phyloP scores from a whole-genome alignment of 2,888 invertebrate genomes.

The Ditula angustiorana region DNA sequence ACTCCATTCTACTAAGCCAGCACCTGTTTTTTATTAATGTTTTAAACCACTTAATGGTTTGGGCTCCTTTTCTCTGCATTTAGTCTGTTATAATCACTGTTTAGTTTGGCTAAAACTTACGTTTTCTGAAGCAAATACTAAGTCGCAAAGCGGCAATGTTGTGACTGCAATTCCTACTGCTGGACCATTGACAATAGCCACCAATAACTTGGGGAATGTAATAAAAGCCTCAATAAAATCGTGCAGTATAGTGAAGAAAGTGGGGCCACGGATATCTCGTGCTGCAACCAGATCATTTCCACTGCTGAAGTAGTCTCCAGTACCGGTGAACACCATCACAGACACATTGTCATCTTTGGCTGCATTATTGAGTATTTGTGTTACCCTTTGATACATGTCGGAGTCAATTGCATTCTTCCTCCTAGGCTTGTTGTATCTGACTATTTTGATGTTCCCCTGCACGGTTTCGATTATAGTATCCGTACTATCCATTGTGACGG shows the following conservation, averaged over 20 bases:
- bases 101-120: conserved; percentile 80
- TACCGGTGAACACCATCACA: conserved; percentile 91
- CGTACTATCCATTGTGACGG: conserved; percentile 46
- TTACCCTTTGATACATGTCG: conserved; percentile 88
- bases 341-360: conserved; percentile 87
- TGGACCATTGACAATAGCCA: conserved; percentile 97
- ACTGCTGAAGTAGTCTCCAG: conserved; percentile 93
- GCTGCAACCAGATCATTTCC: conserved; percentile 89
- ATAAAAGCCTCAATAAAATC: conserved; percentile 91
- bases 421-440: conserved; percentile 90
- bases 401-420: conserved; percentile 92
- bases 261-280: conserved; percentile 50
- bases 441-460: conserved; percentile 69
- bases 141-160: conserved; percentile 93
- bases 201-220: conserved; percentile 94
- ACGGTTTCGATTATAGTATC: conserved; percentile 61
- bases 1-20: no score
- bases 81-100: no score
- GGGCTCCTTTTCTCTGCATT: no score
- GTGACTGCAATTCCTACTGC: conserved; percentile 97
- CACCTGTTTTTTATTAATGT: no score
- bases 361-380: conserved; percentile 88
- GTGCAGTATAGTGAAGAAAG: conserved; percentile 65
- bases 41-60: no score
- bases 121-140: conserved; percentile 94